Base-by-base conservation (phyloP, 2,113 vertebrate genomes). In the Elephantulus edwardii region DNA sequence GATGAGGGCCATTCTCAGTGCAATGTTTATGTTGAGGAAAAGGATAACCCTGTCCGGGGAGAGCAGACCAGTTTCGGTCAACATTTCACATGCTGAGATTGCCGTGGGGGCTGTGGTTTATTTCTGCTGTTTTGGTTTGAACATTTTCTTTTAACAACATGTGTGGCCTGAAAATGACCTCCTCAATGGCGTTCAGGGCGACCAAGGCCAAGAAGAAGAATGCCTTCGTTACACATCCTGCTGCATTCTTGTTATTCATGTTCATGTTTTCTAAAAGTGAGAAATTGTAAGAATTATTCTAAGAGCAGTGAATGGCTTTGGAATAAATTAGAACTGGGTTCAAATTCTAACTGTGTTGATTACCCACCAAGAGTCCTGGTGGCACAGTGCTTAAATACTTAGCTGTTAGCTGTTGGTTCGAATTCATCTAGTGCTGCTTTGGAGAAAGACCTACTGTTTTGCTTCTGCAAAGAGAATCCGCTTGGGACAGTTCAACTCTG, bases 11-110 rank as follows among this genome's bases (percentile, higher is more conserved):
- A 19, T 89, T 92, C 16, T 78, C 71, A 84, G n/a, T 86, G 86
- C 88, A 93, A 66, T 90, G 77, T 94, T 93, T 85, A 66, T 83
- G 48, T 26, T 56, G 48, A 88, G 84, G 62, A 50, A 88, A 86
- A 76, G 20, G 48, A 19, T 79, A 40, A 33, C 46, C 58, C 85
- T 62, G n/a, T 50, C n/a, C 0, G 19, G 50, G 89, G 76, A 88
- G 68, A 52, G 86, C 86, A 28, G 20, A 48, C 48, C 26, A 60
- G 2, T 52, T 70, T 60, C 54, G 76, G 79, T 33, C 52, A 60
- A 3, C 48, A 24, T 71, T 76, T 60, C 56, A 17, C 60, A 8
- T n/a, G n/a, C 88, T 6, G 82, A 71, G 72, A 40, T 26, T 12
- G 91, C 42, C 88, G 56, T 24, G 71, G 64, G 42, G 79, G 13